Conservation (phyloP, 2,888 invertebrate genomes). For the Escarpia spicata region DNA sequence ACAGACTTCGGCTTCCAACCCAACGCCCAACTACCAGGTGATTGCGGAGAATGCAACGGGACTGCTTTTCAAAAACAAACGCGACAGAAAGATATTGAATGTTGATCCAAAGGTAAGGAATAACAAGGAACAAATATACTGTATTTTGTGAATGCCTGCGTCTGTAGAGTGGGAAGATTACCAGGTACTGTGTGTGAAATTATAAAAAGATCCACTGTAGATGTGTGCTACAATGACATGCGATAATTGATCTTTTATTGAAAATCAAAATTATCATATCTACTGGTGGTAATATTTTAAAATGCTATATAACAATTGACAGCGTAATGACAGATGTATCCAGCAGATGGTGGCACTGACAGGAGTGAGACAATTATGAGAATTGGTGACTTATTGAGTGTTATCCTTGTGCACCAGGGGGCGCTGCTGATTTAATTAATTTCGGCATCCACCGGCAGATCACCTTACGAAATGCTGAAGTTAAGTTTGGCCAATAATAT, state of each 20-base stretch:
- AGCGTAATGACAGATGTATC: too few relatives aligned
- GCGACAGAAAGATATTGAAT: slow-evolving; percentile 80
- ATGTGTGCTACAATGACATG: not conserved
- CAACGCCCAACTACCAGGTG: slow-evolving; percentile 82
- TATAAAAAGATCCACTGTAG: not conserved
- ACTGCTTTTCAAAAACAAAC: slow-evolving; percentile 81
- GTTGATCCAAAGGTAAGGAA: slow-evolving; percentile 73
- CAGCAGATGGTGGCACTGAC: too few relatives aligned
- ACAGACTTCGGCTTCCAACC: slow-evolving; percentile 76
- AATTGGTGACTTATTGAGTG: too few relatives aligned
- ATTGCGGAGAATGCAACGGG: slow-evolving; percentile 79
- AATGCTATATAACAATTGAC: too few relatives aligned
- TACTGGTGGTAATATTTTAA: too few relatives aligned
- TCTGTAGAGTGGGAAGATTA: not conserved
- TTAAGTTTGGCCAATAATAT: too few relatives aligned
- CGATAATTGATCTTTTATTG: not conserved
- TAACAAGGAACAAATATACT: not conserved
- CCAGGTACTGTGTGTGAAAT: slow-evolving; percentile 22
- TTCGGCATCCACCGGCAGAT: too few relatives aligned
- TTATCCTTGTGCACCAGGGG: too few relatives aligned
- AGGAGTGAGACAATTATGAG: too few relatives aligned
- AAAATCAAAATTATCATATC: not conserved
- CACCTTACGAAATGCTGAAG: too few relatives aligned
- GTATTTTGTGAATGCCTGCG: not conserved
- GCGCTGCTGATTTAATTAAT: too few relatives aligned